Evolutionary conservation across 1,140 invertebrate genomes (phyloP).

Genomic region (Drosophila sucinea): DNA sequence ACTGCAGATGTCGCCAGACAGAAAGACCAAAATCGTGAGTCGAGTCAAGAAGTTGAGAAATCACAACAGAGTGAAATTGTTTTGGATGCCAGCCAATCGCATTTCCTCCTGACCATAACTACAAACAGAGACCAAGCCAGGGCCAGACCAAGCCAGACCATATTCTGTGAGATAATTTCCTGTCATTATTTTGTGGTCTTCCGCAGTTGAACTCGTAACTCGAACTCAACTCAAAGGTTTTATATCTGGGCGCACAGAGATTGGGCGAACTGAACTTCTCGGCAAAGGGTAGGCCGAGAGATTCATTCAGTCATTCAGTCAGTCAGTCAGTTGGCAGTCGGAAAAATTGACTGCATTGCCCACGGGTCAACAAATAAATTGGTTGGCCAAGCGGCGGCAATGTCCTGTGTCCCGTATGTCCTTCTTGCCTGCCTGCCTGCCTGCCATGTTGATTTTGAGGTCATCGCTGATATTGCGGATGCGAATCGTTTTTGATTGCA

Average conservation of each 20-base stretch:
- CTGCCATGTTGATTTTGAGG: conserved; percentile 80
- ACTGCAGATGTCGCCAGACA: conserved; percentile 44
- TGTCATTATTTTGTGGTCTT: conserved; percentile 82
- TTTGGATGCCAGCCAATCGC: conserved; percentile 67
- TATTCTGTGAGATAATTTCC: conserved; percentile 78
- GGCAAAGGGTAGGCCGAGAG: neutral
- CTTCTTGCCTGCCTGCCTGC: neutral
- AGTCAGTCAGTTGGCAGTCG: conserved; percentile 47
- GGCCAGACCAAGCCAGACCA: conserved; percentile 24
- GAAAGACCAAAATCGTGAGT: neutral
- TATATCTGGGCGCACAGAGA: conserved; percentile 59
- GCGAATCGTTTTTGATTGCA: conserved; percentile 79
- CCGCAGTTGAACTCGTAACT: conserved; percentile 80
- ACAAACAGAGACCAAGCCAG: conserved; percentile 25
- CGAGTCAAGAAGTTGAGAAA: conserved; percentile 39
- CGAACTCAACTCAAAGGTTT: conserved; percentile 71
- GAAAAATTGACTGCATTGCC: conserved; percentile 81
- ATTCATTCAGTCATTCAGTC: conserved; percentile 39
- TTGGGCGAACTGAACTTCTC: conserved; percentile 30
- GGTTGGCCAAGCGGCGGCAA: conserved; percentile 46
- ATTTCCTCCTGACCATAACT: conserved; percentile 14
- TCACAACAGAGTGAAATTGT: conserved; percentile 74
- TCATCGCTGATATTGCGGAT: conserved; percentile 81
- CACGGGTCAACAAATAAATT: conserved; percentile 81
- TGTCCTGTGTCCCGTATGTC: conserved; percentile 11